Evolutionary conservation across 2,888 invertebrate species (phyloP).

Genomic region (Lasioglossum villosulum): DNA sequence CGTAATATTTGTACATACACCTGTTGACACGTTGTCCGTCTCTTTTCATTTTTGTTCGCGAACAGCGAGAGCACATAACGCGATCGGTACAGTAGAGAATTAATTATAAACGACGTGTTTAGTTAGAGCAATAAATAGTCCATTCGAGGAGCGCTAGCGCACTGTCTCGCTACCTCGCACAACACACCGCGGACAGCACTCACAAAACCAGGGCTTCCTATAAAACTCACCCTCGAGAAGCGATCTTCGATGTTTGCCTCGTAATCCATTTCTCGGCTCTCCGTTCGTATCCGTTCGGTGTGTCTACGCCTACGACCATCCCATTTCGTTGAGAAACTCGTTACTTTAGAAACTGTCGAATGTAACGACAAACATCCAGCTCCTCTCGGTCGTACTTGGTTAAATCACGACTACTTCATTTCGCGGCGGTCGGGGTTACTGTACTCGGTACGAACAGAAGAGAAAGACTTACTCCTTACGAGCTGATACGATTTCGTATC

Average conservation of each 20-base stretch:
- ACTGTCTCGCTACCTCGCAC: too few relatives aligned
- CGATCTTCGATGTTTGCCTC: slow-evolving; percentile 42
- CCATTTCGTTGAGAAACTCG: background rate
- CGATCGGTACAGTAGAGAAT: background rate
- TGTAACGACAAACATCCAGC: background rate
- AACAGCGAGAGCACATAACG: background rate
- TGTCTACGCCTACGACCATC: background rate
- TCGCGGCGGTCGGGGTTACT: background rate
- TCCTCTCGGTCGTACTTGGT: background rate
- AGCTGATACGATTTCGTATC: too few relatives aligned
- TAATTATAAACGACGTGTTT: background rate
- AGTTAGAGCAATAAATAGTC: too few relatives aligned
- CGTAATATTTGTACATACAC: background rate
- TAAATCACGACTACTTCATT: background rate
- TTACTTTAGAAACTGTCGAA: background rate
- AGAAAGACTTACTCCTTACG: background rate
- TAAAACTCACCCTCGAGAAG: slow-evolving; percentile 59
- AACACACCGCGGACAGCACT: too few relatives aligned
- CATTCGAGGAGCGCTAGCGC: too few relatives aligned
- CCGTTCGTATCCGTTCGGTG: background rate
- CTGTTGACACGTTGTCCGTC: background rate
- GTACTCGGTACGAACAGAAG: background rate
- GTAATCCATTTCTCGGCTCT: slow-evolving; percentile 46
- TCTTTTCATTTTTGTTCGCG: background rate
- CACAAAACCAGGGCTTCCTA: background rate